phyloP scores from a whole-genome alignment of 1,140 invertebrate species.

The Sweltsa coloradensis region DNA sequence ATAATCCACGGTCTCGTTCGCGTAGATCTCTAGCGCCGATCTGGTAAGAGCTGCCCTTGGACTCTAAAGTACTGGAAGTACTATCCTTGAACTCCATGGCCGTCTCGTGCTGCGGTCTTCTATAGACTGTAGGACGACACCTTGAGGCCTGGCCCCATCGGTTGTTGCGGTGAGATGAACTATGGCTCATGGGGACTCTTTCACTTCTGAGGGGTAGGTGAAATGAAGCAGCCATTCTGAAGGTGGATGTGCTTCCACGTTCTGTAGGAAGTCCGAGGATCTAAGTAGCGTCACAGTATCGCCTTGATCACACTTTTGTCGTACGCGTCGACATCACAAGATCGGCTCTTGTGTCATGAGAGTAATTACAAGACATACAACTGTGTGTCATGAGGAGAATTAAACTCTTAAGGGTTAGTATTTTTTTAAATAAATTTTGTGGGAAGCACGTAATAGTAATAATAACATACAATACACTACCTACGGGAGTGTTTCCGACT shows the following conservation, averaged over 20 bases:
- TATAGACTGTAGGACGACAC: too few species aligned
- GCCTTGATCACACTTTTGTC: slow-evolving; percentile 70
- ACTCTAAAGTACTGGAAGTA: slow-evolving; percentile 40
- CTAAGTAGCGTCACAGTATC: slow-evolving; percentile 75
- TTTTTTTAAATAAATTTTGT: not conserved
- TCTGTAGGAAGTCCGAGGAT: slow-evolving; percentile 76
- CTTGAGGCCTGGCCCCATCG: slow-evolving; percentile 55
- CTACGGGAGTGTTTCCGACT: not conserved
- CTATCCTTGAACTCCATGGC: slow-evolving; percentile 69
- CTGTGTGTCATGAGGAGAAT: slow-evolving; percentile 28
- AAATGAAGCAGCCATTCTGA: slow-evolving; percentile 79
- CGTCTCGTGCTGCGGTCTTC: slow-evolving; percentile 59
- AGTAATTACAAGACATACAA: slow-evolving; percentile 18
- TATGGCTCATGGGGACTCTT: slow-evolving; percentile 82
- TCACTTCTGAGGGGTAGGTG: slow-evolving; percentile 83
- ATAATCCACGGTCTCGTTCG: too few species aligned
- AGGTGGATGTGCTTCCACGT: slow-evolving; percentile 82
- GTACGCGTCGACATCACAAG: too few species aligned
- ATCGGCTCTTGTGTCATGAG: too few species aligned
- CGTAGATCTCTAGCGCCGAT: not conserved
- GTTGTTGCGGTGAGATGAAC: slow-evolving; percentile 66
- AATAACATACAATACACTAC: not conserved
- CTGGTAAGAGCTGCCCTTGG: not conserved
- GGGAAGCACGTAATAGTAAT: not conserved
- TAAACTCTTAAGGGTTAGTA: not conserved